Conservation (phyloP, 2,797 vertebrate species). For the Ciconia nigra region DNA sequence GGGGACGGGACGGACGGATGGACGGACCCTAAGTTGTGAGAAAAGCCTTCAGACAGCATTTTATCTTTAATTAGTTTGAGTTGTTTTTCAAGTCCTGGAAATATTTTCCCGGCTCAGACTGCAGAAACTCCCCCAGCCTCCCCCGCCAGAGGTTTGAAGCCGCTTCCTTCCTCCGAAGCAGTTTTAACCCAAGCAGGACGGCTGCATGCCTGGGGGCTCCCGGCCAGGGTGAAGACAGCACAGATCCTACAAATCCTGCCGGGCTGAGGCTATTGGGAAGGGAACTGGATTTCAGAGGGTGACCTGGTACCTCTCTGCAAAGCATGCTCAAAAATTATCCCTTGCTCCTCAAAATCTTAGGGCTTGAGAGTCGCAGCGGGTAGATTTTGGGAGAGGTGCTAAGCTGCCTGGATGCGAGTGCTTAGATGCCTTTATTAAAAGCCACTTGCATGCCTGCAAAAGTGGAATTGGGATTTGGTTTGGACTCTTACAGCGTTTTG, state of each 20-base stretch:
- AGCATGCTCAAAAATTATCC: background rate
- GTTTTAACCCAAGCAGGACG: background rate
- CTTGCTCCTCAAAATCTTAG: background rate
- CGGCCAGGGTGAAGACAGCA: background rate
- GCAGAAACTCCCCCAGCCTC: slow-evolving; percentile 33
- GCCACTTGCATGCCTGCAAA: background rate
- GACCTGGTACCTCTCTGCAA: background rate
- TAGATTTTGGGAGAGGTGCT: background rate
- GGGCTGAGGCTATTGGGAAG: background rate
- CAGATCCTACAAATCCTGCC: background rate
- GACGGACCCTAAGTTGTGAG: background rate
- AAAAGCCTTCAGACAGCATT: background rate
- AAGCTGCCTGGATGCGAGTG: background rate
- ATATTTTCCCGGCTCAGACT: background rate
- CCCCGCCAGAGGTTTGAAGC: background rate
- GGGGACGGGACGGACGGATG: too few relatives aligned
- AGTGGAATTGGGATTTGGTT: background rate
- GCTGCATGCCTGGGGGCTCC: background rate
- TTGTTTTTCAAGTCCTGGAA: slow-evolving; percentile 52
- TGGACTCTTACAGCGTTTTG: background rate
- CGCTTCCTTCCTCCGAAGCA: background rate
- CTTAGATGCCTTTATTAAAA: background rate
- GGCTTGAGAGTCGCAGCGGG: background rate
- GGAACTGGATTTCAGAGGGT: accelerated
- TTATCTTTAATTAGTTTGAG: slow-evolving; percentile 32